Percentiles rank a stretch among this genome's conserved stretches.
Conservation (phyloP, 2,888 invertebrate species). For the Brachyopa scutellaris region DNA sequence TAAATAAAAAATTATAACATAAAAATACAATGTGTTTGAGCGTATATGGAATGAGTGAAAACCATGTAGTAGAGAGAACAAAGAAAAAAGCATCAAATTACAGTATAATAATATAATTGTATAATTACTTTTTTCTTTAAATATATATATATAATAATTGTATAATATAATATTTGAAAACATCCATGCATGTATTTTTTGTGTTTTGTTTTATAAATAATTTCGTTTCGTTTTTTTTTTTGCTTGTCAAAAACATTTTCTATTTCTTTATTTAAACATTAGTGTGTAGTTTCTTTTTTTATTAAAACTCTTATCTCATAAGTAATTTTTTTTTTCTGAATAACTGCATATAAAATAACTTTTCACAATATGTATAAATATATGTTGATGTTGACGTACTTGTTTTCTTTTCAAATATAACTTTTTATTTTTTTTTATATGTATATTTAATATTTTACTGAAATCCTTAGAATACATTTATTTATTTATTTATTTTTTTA, state of each 20-base stretch:
- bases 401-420: constrained; percentile 47
- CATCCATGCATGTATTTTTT: constrained; percentile 74
- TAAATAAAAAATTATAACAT: constrained; percentile 75
- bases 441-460: constrained; percentile 54
- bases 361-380: constrained; percentile 50
- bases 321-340: constrained; percentile 48
- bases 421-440: constrained; percentile 42
- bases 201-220: constrained; percentile 58
- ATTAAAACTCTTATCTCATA: constrained; percentile 42
- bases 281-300: constrained; percentile 52
- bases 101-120: constrained; percentile 74
- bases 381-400: constrained; percentile 31
- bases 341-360: constrained; percentile 66
- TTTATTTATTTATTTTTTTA: constrained; percentile 14
- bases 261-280: constrained; percentile 50
- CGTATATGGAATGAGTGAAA: constrained; percentile 81
- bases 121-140: constrained; percentile 73
- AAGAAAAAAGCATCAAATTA: constrained; percentile 75
- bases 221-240: constrained; percentile 42
- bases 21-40: constrained; percentile 80
- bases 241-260: constrained; percentile 41
- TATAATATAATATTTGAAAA: constrained; percentile 73
- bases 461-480: constrained; percentile 43
- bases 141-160: constrained; percentile 68
- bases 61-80: constrained; percentile 69